Evolutionary conservation across 2,113 vertebrate species (phyloP).

Genomic region (Formicarius rufipectus): DNA sequence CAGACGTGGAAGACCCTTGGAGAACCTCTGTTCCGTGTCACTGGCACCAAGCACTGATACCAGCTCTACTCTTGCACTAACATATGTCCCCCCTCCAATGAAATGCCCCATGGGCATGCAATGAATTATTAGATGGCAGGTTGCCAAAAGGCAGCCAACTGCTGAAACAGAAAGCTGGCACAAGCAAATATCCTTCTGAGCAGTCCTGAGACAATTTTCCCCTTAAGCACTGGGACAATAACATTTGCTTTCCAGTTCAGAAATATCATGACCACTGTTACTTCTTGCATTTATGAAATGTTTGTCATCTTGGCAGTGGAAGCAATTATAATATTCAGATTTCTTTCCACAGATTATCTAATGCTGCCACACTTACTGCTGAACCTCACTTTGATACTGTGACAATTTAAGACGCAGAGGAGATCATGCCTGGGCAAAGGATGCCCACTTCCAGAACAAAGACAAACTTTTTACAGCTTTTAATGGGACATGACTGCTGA

Average conservation of each 20-base stretch:
- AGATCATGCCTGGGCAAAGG: not conserved
- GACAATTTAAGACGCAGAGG: not conserved
- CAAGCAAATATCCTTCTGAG: not conserved
- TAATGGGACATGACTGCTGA: not conserved
- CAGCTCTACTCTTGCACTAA: not conserved
- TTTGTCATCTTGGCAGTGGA: not conserved
- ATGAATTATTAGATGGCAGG: conserved; percentile 21
- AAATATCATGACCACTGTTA: not conserved
- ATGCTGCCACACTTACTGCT: not conserved
- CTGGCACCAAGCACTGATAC: not conserved
- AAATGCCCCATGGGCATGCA: not conserved
- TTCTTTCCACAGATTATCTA: not conserved
- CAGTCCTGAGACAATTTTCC: not conserved
- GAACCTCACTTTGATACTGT: not conserved
- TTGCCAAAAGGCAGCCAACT: not conserved
- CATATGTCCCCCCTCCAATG: not conserved
- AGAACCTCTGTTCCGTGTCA: conserved; percentile 12
- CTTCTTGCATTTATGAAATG: not conserved
- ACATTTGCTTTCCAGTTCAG: not conserved
- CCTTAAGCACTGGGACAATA: not conserved
- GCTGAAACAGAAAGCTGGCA: not conserved
- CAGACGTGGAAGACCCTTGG: not conserved
- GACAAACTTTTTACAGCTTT: not conserved
- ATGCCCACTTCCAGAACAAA: not conserved
- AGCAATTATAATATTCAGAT: not conserved